Percentiles rank a stretch among this genome's conserved stretches.
These are phyloP conservation scores for Poecile atricapillus DNA, from an alignment of 2,113 vertebrate species.

Conservation along the genomic window DNA sequence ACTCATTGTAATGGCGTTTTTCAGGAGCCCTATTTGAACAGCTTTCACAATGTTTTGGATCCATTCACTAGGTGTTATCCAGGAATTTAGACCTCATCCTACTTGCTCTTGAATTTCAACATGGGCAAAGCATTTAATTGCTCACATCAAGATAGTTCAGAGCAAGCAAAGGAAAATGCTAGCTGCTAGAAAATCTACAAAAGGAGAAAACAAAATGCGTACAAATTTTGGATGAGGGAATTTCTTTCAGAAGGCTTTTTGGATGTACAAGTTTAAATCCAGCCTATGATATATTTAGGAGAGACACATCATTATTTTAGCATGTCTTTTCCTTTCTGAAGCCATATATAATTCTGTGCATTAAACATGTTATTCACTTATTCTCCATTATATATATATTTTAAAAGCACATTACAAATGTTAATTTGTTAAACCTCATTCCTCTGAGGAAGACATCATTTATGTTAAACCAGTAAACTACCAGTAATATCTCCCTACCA, in stretches of 20 bases:
- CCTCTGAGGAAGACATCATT: neutral
- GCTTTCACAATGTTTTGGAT: neutral
- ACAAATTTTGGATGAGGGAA: neutral
- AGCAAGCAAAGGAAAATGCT: neutral
- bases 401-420: neutral
- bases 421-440: neutral
- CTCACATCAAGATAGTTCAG: neutral
- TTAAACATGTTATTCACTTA: neutral
- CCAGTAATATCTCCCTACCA: neutral
- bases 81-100: neutral
- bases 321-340: neutral
- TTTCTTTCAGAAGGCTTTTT: neutral
- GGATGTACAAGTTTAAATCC: neutral
- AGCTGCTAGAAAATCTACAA: neutral
- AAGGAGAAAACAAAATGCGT: neutral
- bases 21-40: neutral
- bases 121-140: neutral
- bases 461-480: neutral
- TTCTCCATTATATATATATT: neutral
- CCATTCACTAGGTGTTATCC: neutral
- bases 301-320: neutral
- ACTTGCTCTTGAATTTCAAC: neutral
- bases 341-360: neutral
- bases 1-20: neutral
- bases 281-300: neutral